These are phyloP conservation scores for Camponotus pennsylvanicus DNA, from an alignment of 1,140 invertebrate species.

Conservation along the genomic window DNA sequence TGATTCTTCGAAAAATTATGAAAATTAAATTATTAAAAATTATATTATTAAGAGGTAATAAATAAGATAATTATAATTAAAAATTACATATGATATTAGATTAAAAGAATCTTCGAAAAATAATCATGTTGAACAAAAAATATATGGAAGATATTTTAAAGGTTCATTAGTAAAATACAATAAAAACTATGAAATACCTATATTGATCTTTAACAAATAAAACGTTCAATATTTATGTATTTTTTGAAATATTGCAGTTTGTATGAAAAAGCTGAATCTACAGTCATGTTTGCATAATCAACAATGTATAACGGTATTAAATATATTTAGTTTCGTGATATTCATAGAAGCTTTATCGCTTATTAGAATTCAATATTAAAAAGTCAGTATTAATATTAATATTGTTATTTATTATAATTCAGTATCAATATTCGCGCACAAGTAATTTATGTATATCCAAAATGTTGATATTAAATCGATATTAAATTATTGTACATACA, in stretches of 20 bases:
- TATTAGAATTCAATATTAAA: conserved; percentile 20
- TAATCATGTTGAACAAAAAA: not conserved
- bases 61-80: too few relatives aligned
- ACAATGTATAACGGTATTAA: too few relatives aligned
- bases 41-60: too few relatives aligned
- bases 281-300: not conserved
- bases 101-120: not conserved
- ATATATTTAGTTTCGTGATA: too few relatives aligned
- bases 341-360: too few relatives aligned
- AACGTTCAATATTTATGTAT: not conserved
- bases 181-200: not conserved
- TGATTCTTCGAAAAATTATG: too few relatives aligned
- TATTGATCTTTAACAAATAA: not conserved
- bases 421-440: not conserved
- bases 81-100: too few relatives aligned
- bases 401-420: conserved; percentile 17
- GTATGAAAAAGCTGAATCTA: not conserved
- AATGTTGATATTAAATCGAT: conserved; percentile 4
- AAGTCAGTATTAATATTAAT: conserved; percentile 37
- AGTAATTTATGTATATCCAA: conserved; percentile 28
- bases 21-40: too few relatives aligned
- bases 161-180: not conserved
- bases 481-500: not conserved
- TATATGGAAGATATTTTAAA: not conserved
- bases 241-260: not conserved